Evolutionary conservation across 2,113 vertebrate genomes (phyloP).

Genomic region (Stegostoma tigrinum): DNA sequence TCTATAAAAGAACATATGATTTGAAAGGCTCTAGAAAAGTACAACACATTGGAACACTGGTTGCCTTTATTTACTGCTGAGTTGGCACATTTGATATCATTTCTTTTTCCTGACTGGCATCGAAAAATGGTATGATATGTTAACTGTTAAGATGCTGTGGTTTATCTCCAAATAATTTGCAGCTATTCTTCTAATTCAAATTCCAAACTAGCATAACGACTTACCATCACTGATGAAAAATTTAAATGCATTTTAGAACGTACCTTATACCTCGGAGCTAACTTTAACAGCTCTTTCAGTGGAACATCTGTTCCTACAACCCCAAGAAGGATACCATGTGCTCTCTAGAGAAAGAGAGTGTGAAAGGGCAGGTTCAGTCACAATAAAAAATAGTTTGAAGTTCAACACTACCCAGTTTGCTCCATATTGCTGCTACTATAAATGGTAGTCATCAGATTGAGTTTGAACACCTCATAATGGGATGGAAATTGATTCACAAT

Average conservation of each 20-base stretch:
- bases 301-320: slow-evolving; percentile 89
- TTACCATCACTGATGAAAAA: neutral
- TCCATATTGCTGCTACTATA: neutral
- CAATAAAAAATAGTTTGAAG: neutral
- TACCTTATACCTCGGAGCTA: slow-evolving; percentile 87
- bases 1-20: neutral
- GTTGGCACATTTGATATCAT: neutral
- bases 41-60: neutral
- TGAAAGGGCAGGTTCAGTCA: neutral
- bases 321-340: slow-evolving; percentile 86
- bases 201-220: neutral
- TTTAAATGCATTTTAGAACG: slow-evolving; percentile 37
- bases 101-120: neutral
- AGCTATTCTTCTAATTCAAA: neutral
- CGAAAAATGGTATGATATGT: neutral
- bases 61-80: neutral
- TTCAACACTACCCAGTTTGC: too few relatives aligned
- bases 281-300: slow-evolving; percentile 78
- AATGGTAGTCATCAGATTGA: neutral
- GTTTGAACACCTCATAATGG: neutral
- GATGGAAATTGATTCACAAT: neutral
- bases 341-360: slow-evolving; percentile 58
- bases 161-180: neutral
- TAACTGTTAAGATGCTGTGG: neutral
- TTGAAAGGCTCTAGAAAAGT: neutral